phyloP scores from a whole-genome alignment of 2,888 invertebrate genomes.

The Ceramica pisi region DNA sequence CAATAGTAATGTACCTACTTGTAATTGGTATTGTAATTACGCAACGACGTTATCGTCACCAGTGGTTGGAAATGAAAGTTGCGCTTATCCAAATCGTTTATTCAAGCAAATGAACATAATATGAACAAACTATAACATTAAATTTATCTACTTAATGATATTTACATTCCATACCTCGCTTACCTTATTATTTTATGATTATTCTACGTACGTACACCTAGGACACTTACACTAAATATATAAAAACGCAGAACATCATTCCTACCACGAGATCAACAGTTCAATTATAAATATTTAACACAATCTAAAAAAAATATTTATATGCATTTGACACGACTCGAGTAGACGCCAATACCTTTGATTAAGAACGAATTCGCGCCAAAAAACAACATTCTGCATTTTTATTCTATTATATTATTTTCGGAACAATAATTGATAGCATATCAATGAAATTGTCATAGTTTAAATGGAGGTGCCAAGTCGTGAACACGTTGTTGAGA shows the following conservation, averaged over 20 bases:
- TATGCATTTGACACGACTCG: constrained; percentile 55
- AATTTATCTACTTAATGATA: constrained; percentile 91
- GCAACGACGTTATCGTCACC: constrained; percentile 50
- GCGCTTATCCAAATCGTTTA: constrained; percentile 90
- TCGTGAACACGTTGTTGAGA: constrained; percentile 59
- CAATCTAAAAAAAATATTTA: constrained; percentile 69
- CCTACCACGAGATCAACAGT: constrained; percentile 69
- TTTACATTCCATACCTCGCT: constrained; percentile 89
- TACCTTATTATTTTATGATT: constrained; percentile 82
- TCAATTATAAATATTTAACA: constrained; percentile 69
- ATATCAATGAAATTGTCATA: constrained; percentile 77
- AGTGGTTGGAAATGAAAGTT: constrained; percentile 75
- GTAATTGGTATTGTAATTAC: constrained; percentile 59
- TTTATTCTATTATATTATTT: constrained; percentile 81
- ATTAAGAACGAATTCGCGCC: constrained; percentile 64
- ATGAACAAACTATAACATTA: constrained; percentile 91
- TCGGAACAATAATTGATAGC: constrained; percentile 80
- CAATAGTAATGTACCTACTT: constrained; percentile 54
- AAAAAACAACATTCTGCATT: constrained; percentile 85
- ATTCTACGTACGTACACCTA: constrained; percentile 85
- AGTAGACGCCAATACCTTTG: constrained; percentile 54
- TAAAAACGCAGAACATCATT: constrained; percentile 84
- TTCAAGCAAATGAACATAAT: constrained; percentile 91
- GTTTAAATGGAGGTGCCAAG: constrained; percentile 72
- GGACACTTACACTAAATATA: constrained; percentile 81